phyloP scores from a whole-genome alignment of 2,888 invertebrate genomes.

The Diadegma fenestrale region DNA sequence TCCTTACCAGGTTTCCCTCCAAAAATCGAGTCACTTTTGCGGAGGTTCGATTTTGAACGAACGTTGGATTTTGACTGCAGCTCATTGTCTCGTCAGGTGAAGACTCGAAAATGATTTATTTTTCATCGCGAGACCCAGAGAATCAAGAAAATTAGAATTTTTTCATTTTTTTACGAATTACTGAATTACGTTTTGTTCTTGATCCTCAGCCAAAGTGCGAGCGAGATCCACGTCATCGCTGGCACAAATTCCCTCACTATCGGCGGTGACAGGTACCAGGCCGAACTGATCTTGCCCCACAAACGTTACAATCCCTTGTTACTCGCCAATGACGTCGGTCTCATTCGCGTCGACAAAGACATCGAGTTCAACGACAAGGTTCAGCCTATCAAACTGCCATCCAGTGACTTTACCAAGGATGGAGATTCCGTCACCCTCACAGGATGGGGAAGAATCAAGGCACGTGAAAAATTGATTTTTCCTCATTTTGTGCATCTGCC shows the following conservation, averaged over 20 bases:
- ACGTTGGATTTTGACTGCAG: slow-evolving; percentile 86
- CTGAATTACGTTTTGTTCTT: neutral
- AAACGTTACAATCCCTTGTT: slow-evolving; percentile 32
- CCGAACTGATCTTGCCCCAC: slow-evolving; percentile 68
- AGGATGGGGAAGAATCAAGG: slow-evolving; percentile 77
- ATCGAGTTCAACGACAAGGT: slow-evolving; percentile 74
- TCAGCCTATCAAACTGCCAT: slow-evolving; percentile 72
- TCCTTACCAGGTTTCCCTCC: slow-evolving; percentile 58
- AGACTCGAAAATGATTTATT: neutral
- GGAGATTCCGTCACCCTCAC: slow-evolving; percentile 70
- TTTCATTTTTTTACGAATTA: neutral
- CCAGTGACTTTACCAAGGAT: slow-evolving; percentile 54
- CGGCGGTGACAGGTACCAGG: slow-evolving; percentile 65
- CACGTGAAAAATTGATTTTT: neutral
- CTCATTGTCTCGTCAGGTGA: slow-evolving; percentile 86
- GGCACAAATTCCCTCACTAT: slow-evolving; percentile 70
- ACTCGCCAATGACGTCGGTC: slow-evolving; percentile 75
- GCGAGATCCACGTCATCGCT: slow-evolving; percentile 63
- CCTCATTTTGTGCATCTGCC: neutral
- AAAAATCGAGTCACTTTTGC: slow-evolving; percentile 41
- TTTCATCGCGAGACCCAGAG: slow-evolving; percentile 86
- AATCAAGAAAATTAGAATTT: slow-evolving; percentile 74
- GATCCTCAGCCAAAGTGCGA: slow-evolving; percentile 54
- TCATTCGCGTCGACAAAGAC: slow-evolving; percentile 72
- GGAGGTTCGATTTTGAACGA: slow-evolving; percentile 79